phyloP scores from a whole-genome alignment of 2,113 vertebrate species.

The Chloropsis cyanopogon region DNA sequence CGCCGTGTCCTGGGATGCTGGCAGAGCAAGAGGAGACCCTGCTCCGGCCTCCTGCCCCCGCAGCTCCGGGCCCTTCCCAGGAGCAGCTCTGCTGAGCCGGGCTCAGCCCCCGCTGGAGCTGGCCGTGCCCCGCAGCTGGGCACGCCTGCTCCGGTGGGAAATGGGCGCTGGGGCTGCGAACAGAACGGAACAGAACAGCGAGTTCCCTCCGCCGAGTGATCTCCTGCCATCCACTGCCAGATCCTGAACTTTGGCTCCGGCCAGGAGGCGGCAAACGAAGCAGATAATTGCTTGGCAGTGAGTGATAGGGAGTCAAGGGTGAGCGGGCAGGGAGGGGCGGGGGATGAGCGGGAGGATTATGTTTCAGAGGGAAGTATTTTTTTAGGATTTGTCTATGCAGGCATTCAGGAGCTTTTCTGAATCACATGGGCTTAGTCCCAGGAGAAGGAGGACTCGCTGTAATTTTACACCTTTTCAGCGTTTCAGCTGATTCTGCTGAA shows the following conservation, averaged over 20 bases:
- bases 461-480: constrained; percentile 39
- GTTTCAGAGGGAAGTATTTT: constrained; percentile 51
- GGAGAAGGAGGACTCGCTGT: neutral
- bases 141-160: neutral
- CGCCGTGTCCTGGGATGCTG: accelerated
- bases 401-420: constrained; percentile 23
- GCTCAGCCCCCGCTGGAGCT: too few species aligned
- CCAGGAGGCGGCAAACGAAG: neutral
- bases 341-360: neutral
- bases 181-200: neutral
- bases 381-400: constrained; percentile 44
- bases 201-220: neutral
- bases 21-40: neutral
- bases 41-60: neutral
- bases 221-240: neutral
- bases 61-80: neutral
- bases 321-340: neutral
- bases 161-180: neutral
- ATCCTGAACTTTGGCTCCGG: constrained; percentile 20
- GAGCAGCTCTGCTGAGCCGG: neutral
- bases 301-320: constrained; percentile 35
- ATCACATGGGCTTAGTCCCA: neutral
- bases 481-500: constrained; percentile 20
- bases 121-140: neutral
- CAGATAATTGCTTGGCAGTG: constrained; percentile 57